These are phyloP conservation scores for Drosophila mojavensis DNA, from an alignment of 1,140 invertebrate genomes.

Conservation along the genomic window DNA sequence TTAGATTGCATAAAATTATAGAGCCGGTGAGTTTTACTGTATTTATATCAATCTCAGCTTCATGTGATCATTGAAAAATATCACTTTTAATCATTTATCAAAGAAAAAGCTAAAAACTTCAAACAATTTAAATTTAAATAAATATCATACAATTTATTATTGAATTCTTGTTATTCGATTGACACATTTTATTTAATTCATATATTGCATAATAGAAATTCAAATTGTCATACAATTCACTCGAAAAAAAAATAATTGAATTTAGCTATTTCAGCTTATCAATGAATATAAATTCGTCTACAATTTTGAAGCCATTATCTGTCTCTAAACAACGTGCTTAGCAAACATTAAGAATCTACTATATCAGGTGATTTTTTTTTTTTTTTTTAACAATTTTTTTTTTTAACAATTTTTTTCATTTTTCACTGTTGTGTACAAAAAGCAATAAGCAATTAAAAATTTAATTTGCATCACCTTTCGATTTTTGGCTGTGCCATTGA, in stretches of 20 bases:
- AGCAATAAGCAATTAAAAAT: too few relatives aligned
- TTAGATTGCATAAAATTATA: not conserved
- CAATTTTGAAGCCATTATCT: not conserved
- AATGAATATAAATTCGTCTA: slow-evolving; percentile 1
- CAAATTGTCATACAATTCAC: not conserved
- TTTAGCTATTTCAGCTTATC: slow-evolving; percentile 2
- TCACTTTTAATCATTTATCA: too few relatives aligned
- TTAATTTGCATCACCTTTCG: too few relatives aligned
- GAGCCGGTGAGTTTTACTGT: too few relatives aligned
- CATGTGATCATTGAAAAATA: too few relatives aligned
- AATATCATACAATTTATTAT: not conserved
- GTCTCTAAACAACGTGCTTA: slow-evolving; percentile 8
- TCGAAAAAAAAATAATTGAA: not conserved
- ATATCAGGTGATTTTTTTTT: too few relatives aligned
- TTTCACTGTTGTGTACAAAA: too few relatives aligned
- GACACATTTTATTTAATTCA: not conserved
- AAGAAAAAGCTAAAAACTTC: not conserved
- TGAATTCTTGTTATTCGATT: not conserved
- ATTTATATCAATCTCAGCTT: too few relatives aligned
- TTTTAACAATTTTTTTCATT: too few relatives aligned
- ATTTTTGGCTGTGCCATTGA: too few relatives aligned
- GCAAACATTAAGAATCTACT: too few relatives aligned
- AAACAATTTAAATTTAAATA: not conserved
- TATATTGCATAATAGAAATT: slow-evolving; percentile 2
- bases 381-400: too few relatives aligned